Base-by-base conservation (phyloP, 1,140 invertebrate species). In the Papilio xuthus region DNA sequence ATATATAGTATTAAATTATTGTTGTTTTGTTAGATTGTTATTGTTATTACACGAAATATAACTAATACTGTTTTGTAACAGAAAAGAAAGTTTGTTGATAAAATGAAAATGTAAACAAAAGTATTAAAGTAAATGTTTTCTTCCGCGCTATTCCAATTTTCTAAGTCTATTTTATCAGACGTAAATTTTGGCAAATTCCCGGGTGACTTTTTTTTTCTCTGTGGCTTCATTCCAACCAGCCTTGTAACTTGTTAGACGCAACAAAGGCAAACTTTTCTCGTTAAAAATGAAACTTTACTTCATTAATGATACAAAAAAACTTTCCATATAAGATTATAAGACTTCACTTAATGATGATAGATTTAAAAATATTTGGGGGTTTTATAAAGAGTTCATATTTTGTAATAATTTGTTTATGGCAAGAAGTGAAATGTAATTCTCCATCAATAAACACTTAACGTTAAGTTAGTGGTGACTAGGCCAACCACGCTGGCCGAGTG, bases 221-320 rank as follows among this genome's bases (percentile, higher is more conserved):
- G 41, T 72, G 70, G 71, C 71, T 73, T 73, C n/a, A 44, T 23
- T 47, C 71, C 71, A 73, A 73, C 41, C 37, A 73, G 23, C 10
- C 23, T 44, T 42, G 10, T 26, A 72, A 42, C 37, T 72, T 72
- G 67, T 37, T 70, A 70, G 41, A 73, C 41, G n/a, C 9, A 73
- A 73, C 41, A 47, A 73, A 73, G n/a, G n/a, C 37, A 50, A 73
- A 73, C 42, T 73, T 73, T 73, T 73, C 71, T 73, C 71, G 20
- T 73, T 73, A 73, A 73, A 73, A 71, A 71, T 23, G 4, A 73
- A 73, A 73, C 37, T 41, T 72, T 70, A 60, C 56, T 42, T 71
- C 37, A 71, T 71, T 73, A 73, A 42, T 44, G n/a, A 47, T 47
- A 47, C 13, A 28, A 42, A 70, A 70, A 37, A 71, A 71, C 69